A percentile compares a stretch with the other conserved stretches of the same genome.
Evolutionary conservation across 2,113 vertebrate species (phyloP).

Genomic region (Amazona guildingii): DNA sequence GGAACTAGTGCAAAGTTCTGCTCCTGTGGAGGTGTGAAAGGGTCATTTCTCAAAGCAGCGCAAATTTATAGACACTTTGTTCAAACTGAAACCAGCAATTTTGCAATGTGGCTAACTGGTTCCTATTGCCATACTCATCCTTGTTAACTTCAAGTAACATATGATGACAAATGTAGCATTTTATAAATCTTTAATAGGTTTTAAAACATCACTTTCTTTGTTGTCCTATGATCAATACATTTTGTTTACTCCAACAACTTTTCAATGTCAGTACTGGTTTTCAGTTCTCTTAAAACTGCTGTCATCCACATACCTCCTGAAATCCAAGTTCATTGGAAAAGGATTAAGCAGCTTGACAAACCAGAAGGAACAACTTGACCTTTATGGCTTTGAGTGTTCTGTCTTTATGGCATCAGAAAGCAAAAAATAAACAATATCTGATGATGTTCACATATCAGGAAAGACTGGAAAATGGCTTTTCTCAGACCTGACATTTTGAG

Average conservation of each 20-base stretch:
- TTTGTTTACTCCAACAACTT: not conserved
- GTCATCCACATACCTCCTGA: not conserved
- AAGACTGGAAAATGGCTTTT: not conserved
- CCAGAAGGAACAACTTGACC: constrained; percentile 16
- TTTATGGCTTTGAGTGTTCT: constrained; percentile 7
- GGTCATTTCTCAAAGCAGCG: not conserved
- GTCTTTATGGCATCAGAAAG: not conserved
- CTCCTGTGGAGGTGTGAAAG: not conserved
- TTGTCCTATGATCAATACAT: not conserved
- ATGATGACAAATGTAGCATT: not conserved
- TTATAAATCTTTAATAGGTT: not conserved
- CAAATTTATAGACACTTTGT: not conserved
- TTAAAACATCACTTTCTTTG: not conserved
- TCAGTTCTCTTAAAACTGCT: not conserved
- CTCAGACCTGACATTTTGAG: constrained; percentile 25
- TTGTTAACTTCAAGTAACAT: not conserved
- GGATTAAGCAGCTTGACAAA: constrained; percentile 1
- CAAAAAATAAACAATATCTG: constrained; percentile 14
- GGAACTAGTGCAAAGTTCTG: not conserved
- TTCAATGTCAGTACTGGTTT: not conserved
- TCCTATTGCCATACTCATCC: not conserved
- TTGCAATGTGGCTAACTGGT: not conserved
- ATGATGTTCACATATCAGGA: not conserved
- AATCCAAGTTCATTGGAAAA: not conserved
- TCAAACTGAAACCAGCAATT: not conserved